Evolutionary conservation across 2,113 vertebrate species (phyloP).

Genomic region (Talpa occidentalis): DNA sequence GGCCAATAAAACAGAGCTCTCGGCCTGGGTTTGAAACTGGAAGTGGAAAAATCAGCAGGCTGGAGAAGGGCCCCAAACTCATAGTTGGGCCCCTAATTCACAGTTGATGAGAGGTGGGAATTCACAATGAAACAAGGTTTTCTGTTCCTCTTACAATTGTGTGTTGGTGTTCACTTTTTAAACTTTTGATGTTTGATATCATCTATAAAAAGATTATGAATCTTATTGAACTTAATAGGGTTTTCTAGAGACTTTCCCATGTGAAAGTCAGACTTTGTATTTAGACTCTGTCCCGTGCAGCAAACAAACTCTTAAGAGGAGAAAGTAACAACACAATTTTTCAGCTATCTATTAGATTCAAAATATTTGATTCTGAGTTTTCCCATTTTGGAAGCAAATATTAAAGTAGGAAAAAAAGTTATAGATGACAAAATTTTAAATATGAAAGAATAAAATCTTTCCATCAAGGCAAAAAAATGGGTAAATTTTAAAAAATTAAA

Average conservation of each 20-base stretch:
- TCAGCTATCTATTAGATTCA: neutral
- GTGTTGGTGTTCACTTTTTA: neutral
- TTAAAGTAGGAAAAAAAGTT: neutral
- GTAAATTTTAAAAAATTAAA: neutral
- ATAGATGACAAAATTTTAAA: neutral
- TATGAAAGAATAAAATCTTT: neutral
- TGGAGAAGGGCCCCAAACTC: neutral
- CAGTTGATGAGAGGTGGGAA: neutral
- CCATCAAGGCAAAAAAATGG: neutral
- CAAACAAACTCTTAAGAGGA: neutral
- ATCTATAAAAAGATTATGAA: neutral
- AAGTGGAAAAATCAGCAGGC: neutral
- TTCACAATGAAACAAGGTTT: neutral
- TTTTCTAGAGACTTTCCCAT: neutral
- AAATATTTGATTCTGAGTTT: neutral
- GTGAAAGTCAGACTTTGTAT: neutral
- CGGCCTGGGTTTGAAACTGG: neutral
- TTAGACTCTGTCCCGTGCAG: neutral
- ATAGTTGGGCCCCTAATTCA: no score
- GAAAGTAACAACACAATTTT: neutral
- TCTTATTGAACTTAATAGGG: no score
- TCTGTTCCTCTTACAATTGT: neutral
- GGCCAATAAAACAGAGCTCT: rapidly evolving
- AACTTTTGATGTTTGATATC: neutral
- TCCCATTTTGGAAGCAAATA: neutral